phyloP scores from a whole-genome alignment of 2,888 invertebrate species.

The Cryptocephalus primarius region DNA sequence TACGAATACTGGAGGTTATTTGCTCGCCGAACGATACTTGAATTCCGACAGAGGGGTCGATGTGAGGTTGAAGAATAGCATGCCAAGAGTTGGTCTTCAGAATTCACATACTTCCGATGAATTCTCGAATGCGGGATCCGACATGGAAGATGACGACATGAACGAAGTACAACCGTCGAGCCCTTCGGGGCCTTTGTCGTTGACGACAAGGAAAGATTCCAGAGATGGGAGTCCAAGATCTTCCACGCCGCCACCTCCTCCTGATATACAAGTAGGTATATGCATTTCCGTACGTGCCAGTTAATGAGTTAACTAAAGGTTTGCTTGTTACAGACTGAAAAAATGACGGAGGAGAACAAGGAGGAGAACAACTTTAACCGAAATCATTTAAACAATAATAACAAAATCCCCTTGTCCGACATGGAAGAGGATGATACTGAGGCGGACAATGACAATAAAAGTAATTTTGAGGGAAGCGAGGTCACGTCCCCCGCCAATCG shows the following conservation, averaged over 20 bases:
- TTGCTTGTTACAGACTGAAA: constrained; percentile 27
- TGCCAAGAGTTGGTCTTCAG: constrained; percentile 43
- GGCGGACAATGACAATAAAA: constrained; percentile 29
- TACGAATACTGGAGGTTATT: constrained; percentile 50
- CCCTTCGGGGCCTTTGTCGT: constrained; percentile 57
- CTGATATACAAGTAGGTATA: constrained; percentile 32
- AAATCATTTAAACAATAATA: constrained; percentile 46
- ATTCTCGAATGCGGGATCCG: constrained; percentile 55
- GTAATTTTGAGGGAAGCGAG: constrained; percentile 19
- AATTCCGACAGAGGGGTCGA: constrained; percentile 40
- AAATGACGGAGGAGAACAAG: constrained; percentile 28
- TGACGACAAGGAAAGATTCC: constrained; percentile 52
- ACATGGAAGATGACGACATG: constrained; percentile 57
- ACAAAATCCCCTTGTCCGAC: constrained; percentile 40
- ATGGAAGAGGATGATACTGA: constrained; percentile 49
- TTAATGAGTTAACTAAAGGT: constrained; percentile 6
- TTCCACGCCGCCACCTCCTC: constrained; percentile 23
- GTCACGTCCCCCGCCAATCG: constrained; percentile 21
- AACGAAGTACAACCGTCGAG: constrained; percentile 46
- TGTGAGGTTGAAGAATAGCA: constrained; percentile 52
- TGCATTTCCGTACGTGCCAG: no score
- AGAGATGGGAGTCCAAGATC: constrained; percentile 43
- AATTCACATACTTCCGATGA: constrained; percentile 54
- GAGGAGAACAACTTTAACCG: constrained; percentile 31
- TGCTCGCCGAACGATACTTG: constrained; percentile 49